These are phyloP conservation scores for Carollia perspicillata DNA, from an alignment of 2,113 vertebrate species.

Conservation along the genomic window DNA sequence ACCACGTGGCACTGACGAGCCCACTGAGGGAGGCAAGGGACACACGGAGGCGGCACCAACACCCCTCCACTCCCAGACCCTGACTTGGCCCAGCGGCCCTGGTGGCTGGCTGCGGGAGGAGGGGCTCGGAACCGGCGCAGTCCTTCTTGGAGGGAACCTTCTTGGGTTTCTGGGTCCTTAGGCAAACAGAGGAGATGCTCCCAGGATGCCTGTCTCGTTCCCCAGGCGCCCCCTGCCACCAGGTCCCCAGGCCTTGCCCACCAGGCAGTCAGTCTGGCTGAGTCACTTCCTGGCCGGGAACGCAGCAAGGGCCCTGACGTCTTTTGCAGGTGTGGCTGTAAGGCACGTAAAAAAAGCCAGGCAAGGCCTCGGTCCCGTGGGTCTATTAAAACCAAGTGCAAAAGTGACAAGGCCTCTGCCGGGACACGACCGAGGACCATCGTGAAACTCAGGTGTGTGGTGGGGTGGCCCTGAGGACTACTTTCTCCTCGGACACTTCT, in stretches of 20 bases:
- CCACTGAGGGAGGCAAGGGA: neutral
- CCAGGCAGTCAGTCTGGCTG: neutral
- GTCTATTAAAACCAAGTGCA: neutral
- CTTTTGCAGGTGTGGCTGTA: neutral
- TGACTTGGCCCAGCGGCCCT: neutral
- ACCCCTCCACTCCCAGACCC: neutral
- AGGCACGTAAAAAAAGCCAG: neutral
- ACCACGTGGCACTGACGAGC: neutral
- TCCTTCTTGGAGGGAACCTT: neutral
- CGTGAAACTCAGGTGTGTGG: neutral
- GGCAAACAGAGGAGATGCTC: neutral
- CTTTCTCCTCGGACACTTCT: neutral
- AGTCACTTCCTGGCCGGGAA: neutral
- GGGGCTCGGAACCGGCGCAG: rapidly evolving
- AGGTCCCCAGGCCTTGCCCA: neutral
- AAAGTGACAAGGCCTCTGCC: neutral
- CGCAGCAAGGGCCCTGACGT: rapidly evolving
- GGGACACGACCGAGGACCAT: neutral
- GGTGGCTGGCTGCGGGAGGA: neutral
- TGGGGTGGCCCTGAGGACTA: neutral
- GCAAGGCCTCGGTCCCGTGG: neutral
- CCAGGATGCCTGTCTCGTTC: neutral
- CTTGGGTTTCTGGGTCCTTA: neutral
- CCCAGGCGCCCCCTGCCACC: neutral
- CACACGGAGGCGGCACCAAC: neutral